A percentile compares a stretch with the other conserved stretches of the same genome.
Conservation (phyloP, 2,113 vertebrate species). For the Eclectus roratus region DNA sequence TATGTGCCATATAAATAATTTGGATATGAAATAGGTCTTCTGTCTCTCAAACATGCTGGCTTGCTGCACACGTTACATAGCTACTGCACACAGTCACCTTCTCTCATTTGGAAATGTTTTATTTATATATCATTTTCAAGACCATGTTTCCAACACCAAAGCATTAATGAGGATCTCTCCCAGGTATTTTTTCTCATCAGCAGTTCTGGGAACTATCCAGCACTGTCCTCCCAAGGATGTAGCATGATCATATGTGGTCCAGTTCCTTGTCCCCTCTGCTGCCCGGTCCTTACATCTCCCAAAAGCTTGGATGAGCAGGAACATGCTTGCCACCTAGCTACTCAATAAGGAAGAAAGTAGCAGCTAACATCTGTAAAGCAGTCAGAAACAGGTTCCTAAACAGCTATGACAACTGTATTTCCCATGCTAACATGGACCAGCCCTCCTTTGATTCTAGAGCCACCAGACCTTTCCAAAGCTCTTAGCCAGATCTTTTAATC, state of each 20-base stretch:
- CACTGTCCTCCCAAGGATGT: accelerated
- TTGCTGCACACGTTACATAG: background rate
- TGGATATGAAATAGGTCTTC: background rate
- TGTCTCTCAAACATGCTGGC: background rate
- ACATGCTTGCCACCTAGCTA: background rate
- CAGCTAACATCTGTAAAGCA: background rate
- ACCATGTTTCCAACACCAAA: background rate
- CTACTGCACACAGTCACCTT: background rate
- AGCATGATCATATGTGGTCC: background rate
- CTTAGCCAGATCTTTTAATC: background rate
- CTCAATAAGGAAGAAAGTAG: background rate
- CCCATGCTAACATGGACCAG: background rate
- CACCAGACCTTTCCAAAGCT: background rate
- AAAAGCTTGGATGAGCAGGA: background rate
- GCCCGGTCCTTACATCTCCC: background rate
- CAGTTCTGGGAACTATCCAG: background rate
- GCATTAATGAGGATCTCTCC: background rate
- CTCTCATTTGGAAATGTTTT: background rate
- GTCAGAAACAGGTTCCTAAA: background rate
- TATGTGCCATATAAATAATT: background rate
- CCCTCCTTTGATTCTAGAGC: background rate
- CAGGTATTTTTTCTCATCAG: background rate
- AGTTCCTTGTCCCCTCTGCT: background rate
- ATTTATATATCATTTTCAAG: background rate
- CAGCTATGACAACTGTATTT: background rate